These are phyloP conservation scores for Athetis lepigone DNA, from an alignment of 2,888 invertebrate species.

Conservation along the genomic window DNA sequence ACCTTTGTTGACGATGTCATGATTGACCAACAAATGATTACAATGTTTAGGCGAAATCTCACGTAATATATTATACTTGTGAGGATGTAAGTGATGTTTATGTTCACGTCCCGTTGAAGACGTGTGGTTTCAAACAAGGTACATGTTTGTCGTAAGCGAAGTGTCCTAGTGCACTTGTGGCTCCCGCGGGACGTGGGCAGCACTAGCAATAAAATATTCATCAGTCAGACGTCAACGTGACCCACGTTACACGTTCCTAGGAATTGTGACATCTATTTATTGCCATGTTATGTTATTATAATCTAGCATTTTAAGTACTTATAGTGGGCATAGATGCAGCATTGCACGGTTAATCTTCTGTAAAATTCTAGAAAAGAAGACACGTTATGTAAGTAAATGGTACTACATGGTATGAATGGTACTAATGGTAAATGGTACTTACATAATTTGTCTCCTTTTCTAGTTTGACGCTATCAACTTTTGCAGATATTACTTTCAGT, in stretches of 20 bases:
- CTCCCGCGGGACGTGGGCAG: constrained; percentile 80
- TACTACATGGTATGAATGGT: no score
- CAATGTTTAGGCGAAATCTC: constrained; percentile 50
- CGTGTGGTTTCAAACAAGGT: constrained; percentile 48
- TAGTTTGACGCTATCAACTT: no score
- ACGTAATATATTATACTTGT: constrained; percentile 35
- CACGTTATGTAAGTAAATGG: no score
- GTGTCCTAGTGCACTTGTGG: constrained; percentile 62
- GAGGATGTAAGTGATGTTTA: constrained; percentile 33
- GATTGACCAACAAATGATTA: constrained; percentile 54
- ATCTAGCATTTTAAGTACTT: constrained; percentile 37
- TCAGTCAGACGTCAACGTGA: constrained; percentile 83
- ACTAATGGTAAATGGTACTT: no score
- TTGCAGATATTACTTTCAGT: no score
- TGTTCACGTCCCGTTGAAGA: constrained; percentile 36
- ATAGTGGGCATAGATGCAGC: constrained; percentile 11
- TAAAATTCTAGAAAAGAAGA: no score
- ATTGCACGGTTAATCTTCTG: no score
- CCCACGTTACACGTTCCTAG: constrained; percentile 68
- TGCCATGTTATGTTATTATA: constrained; percentile 66
- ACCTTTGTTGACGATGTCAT: constrained; percentile 56
- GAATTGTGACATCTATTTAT: constrained; percentile 62
- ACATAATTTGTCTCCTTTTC: no score
- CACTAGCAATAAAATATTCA: constrained; percentile 87
- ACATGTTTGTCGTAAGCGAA: constrained; percentile 48